Percentiles rank a stretch among this genome's conserved stretches.
Evolutionary conservation across 2,888 invertebrate genomes (phyloP).

Genomic region (Leptinotarsa peninsularis): DNA sequence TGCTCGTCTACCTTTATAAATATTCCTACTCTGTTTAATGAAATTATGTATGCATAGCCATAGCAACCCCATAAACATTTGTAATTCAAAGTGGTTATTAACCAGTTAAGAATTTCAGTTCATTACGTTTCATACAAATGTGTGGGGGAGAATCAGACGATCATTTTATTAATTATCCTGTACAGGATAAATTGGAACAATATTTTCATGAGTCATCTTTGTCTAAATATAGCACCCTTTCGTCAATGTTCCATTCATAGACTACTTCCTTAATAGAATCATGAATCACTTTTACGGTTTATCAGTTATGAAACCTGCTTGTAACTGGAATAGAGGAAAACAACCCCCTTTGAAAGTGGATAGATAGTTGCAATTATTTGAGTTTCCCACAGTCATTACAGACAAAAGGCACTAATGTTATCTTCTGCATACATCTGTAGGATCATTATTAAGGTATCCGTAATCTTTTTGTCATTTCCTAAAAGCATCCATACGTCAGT

Average conservation of each 20-base stretch:
- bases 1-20: neutral
- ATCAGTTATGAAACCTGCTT: neutral
- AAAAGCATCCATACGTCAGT: neutral
- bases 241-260: neutral
- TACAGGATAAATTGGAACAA: conserved; percentile 11
- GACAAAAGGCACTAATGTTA: neutral
- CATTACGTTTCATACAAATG: neutral
- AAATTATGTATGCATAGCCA: neutral
- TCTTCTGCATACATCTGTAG: neutral
- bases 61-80: neutral
- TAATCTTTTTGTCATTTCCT: neutral
- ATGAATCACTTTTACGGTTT: conserved; percentile 2
- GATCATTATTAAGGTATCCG: neutral
- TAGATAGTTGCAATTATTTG: conserved; percentile 4
- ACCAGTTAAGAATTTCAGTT: conserved; percentile 8
- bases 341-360: neutral
- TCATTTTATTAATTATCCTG: conserved; percentile 21
- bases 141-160: conserved; percentile 1
- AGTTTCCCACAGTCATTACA: conserved; percentile 3
- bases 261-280: neutral
- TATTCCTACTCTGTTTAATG: neutral
- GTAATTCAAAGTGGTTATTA: conserved; percentile 6
- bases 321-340: neutral
- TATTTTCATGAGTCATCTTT: conserved; percentile 21
- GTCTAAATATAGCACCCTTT: conserved; percentile 14